phyloP scores from a whole-genome alignment of 2,113 vertebrate genomes.

The Pachyramphus minor region DNA sequence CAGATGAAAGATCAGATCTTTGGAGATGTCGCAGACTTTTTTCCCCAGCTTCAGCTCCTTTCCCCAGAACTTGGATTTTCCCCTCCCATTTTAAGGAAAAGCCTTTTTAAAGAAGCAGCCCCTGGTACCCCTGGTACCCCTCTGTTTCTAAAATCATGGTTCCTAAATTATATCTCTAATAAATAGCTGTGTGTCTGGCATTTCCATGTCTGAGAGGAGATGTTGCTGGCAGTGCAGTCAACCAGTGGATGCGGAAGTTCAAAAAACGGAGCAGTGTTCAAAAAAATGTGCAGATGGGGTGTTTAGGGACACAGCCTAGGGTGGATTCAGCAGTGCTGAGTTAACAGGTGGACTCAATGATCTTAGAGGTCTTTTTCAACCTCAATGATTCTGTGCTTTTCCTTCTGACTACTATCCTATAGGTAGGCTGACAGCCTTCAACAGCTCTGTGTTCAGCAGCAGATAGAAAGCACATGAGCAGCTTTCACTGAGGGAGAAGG shows the following conservation, averaged over 20 bases:
- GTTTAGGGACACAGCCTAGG: neutral
- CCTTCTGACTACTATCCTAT: neutral
- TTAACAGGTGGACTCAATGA: neutral
- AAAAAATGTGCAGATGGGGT: neutral
- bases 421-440: neutral
- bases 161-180: neutral
- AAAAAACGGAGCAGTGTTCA: neutral
- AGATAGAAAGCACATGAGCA: neutral
- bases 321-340: neutral
- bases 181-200: neutral
- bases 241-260: neutral
- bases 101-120: neutral
- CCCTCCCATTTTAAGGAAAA: neutral
- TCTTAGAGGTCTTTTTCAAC: neutral
- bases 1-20: neutral
- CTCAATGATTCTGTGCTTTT: neutral
- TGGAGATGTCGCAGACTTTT: neutral
- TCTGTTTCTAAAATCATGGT: neutral
- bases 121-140: neutral
- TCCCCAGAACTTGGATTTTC: neutral
- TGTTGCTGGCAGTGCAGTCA: neutral
- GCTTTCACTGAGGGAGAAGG: neutral
- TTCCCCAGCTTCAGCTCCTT: neutral
- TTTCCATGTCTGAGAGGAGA: rapidly evolving
- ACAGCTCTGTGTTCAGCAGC: rapidly evolving